Evolutionary conservation across 1,140 invertebrate species (phyloP).

Genomic region (Berghia stephanieae): DNA sequence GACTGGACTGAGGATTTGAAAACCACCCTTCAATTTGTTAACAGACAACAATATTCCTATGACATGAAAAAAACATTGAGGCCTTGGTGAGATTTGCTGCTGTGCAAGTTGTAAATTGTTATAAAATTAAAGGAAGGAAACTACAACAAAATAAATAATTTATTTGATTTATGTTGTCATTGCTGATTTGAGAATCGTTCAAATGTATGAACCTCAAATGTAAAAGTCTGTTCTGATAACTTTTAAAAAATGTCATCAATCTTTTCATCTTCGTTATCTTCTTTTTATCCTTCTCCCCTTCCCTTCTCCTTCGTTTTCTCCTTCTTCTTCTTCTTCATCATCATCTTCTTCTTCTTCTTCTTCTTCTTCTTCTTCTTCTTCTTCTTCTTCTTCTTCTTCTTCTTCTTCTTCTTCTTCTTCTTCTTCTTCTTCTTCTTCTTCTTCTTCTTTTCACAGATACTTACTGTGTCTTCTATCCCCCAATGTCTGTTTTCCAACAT

Average conservation of each 20-base stretch:
- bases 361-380: constrained; percentile 19
- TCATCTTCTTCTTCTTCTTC: background rate
- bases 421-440: constrained; percentile 6
- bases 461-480: too few relatives aligned
- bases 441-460: too few relatives aligned
- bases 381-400: constrained; percentile 30
- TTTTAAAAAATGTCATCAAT: background rate
- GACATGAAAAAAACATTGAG: too few relatives aligned
- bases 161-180: background rate
- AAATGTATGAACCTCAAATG: background rate
- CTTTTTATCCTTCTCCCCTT: constrained; percentile 29
- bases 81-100: too few relatives aligned
- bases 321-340: constrained; percentile 8
- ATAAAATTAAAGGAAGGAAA: too few relatives aligned
- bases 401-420: constrained; percentile 23
- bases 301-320: constrained; percentile 24
- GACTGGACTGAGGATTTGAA: too few relatives aligned
- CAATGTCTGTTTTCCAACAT: too few relatives aligned
- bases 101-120: too few relatives aligned
- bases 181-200: background rate
- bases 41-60: too few relatives aligned
- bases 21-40: too few relatives aligned
- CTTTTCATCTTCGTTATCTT: background rate
- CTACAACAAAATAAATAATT: too few relatives aligned
- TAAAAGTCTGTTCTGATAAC: background rate